Evolutionary conservation across 30 jellyfish, hydroid and myxozoan species (phyloP).

Genomic region (Cassiopea xamachana): DNA sequence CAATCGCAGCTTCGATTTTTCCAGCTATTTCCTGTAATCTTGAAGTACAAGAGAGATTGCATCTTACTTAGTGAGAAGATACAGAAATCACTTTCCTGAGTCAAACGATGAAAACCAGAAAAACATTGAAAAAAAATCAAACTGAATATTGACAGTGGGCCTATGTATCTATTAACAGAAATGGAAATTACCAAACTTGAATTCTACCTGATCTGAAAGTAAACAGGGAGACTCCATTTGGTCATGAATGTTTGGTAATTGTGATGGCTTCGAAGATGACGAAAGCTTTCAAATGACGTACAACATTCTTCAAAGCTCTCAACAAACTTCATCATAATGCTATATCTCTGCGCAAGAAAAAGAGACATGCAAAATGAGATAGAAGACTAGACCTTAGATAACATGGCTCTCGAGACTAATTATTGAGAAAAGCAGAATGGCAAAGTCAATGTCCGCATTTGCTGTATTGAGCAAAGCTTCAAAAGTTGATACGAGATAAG

Average conservation of each 20-base stretch:
- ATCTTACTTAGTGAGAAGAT: background rate
- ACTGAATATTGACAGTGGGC: too few relatives aligned
- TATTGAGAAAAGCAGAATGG: too few relatives aligned
- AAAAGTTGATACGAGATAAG: too few relatives aligned
- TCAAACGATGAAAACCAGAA: too few relatives aligned
- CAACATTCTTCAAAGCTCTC: constrained; percentile 81
- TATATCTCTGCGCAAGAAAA: constrained; percentile 69
- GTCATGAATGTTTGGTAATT: constrained; percentile 83
- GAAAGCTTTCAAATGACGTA: constrained; percentile 64
- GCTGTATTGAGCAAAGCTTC: too few relatives aligned
- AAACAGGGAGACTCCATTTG: constrained; percentile 96
- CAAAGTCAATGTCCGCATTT: too few relatives aligned
- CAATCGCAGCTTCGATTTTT: constrained; percentile 73
- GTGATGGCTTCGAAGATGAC: constrained; percentile 77
- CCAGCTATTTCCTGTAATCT: constrained; percentile 95
- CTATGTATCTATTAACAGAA: too few relatives aligned
- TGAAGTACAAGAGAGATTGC: background rate
- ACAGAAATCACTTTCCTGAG: too few relatives aligned
- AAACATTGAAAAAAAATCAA: too few relatives aligned
- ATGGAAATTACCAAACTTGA: background rate
- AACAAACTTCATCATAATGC: constrained; percentile 75
- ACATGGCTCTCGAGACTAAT: too few relatives aligned
- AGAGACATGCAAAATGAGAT: background rate
- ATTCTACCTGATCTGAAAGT: constrained; percentile 82
- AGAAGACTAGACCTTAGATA: too few relatives aligned